Evolutionary conservation across 2,797 vertebrate genomes (phyloP), one percentile per base, ranked within the genome.

Genomic region (Peromyscus attwateri): DNA sequence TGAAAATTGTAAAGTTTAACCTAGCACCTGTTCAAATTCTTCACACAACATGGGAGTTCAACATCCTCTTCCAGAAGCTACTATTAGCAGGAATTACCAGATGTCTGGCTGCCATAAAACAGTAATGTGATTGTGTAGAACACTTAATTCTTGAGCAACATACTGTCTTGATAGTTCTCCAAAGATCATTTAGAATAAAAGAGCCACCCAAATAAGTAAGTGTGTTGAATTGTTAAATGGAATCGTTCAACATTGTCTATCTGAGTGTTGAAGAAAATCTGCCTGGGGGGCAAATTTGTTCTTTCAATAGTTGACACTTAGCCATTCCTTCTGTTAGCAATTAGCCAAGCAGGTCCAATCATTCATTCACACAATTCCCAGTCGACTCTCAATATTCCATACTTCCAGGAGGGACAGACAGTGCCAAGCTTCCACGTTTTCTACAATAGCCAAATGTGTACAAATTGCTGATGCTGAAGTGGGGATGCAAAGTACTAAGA

Each of bases 111-210:
- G 52, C 83, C 57, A 76, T 62, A 85, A 93, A 91, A 93, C 10
- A 37, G 88, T 87, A 57, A 40, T 91, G 64, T 84, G 66, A 88
- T 46, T 84, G 83, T 70, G 70, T 68, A 91, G 57, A 88, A 52
- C 66, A 88, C 83, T 93, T 96, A 71, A 76, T 91, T 96, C 95
- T 93, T 94, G 94, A 87, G 57, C 77, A 89, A 91, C 29, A 75
- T 19, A 75, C 29, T 19, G 76, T 89, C 49, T 52, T 91, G 23
- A 91, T 92, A 21, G 57, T 49, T 75, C 93, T 81, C 71, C 73
- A 96, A 92, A 93, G 93, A 93, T 76, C 62, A 82, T 87, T 94
- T 73, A 55, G 31, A 89, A 89, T 52, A 91, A 88, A 95, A 93
- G 46, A 55, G 25, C 64, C 77, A 70, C 57, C 46, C 40, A 84